Evolutionary conservation across 2,888 invertebrate genomes (phyloP).

Genomic region (Cenopis cana): DNA sequence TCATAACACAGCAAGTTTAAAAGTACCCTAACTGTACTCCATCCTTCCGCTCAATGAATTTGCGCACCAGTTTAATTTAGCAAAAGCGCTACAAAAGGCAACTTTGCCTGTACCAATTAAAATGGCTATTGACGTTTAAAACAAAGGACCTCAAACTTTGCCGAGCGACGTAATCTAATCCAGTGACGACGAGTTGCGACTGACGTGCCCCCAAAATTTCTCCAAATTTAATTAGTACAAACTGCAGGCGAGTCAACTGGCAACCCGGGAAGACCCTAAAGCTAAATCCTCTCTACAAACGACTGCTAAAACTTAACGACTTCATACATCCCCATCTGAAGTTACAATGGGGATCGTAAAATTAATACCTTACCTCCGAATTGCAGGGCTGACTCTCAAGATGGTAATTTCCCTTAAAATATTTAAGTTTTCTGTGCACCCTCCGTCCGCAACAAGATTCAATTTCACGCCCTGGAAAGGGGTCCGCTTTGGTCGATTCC

Average conservation of each 20-base stretch:
- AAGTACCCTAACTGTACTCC: slow-evolving; percentile 25
- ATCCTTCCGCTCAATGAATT: slow-evolving; percentile 39
- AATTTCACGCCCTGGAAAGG: slow-evolving; percentile 83
- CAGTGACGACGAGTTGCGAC: slow-evolving; percentile 55
- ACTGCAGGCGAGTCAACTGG: slow-evolving; percentile 61
- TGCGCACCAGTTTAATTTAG: slow-evolving; percentile 34
- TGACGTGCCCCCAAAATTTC: slow-evolving; percentile 59
- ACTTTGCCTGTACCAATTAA: slow-evolving; percentile 44
- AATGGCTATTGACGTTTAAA: slow-evolving; percentile 45
- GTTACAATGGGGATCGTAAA: slow-evolving; percentile 78
- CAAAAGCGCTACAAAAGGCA: slow-evolving; percentile 44
- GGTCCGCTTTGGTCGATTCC: slow-evolving; percentile 74
- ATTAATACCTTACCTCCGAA: slow-evolving; percentile 81
- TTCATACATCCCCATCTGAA: slow-evolving; percentile 74
- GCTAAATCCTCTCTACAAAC: slow-evolving; percentile 68
- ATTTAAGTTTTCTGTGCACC: slow-evolving; percentile 82
- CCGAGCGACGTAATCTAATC: slow-evolving; percentile 65
- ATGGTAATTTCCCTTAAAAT: slow-evolving; percentile 81
- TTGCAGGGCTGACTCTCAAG: slow-evolving; percentile 69
- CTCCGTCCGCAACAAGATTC: slow-evolving; percentile 83
- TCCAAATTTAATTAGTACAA: slow-evolving; percentile 80
- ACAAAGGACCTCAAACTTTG: slow-evolving; percentile 64
- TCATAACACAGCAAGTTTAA: slow-evolving; percentile 1
- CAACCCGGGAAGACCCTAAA: slow-evolving; percentile 58
- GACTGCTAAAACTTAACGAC: slow-evolving; percentile 79